Percentiles rank a stretch among this genome's conserved stretches.
Evolutionary conservation across 2,888 invertebrate species (phyloP).

Genomic region (Clostera curtula): DNA sequence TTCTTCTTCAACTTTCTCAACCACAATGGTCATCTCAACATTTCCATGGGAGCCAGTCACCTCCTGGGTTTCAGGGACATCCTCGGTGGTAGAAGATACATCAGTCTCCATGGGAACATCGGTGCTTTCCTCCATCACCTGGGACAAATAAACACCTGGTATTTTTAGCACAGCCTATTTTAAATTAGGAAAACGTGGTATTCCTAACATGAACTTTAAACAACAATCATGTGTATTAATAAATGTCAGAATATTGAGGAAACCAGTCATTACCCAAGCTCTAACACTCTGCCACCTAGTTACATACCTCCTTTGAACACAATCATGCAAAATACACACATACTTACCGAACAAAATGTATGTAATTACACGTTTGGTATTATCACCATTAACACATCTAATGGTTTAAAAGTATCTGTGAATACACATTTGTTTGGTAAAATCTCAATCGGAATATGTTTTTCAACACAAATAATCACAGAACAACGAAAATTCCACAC

Average conservation of each 20-base stretch:
- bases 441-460: conserved; percentile 21
- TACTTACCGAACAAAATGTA: conserved; percentile 51
- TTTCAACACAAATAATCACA: conserved; percentile 37
- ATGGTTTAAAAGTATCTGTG: conserved; percentile 7
- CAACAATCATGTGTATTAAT: conserved; percentile 26
- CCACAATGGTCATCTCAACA: conserved; percentile 51
- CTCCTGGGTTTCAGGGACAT: conserved; percentile 44
- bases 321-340: conserved; percentile 52
- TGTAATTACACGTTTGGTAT: conserved; percentile 14
- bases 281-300: conserved; percentile 39
- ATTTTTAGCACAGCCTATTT: conserved; percentile 42
- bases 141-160: conserved; percentile 34
- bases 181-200: conserved; percentile 28
- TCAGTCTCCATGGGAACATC: conserved; percentile 60
- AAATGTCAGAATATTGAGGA: conserved; percentile 36
- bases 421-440: conserved; percentile 17
- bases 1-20: conserved; percentile 47
- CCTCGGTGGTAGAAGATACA: conserved; percentile 56
- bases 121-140: conserved; percentile 61
- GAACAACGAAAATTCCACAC: conserved; percentile 50
- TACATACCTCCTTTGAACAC: conserved; percentile 58
- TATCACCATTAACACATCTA: conserved; percentile 13
- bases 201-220: conserved; percentile 18
- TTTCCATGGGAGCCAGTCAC: conserved; percentile 40
- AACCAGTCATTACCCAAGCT: conserved; percentile 62